phyloP scores from a whole-genome alignment of 2,113 vertebrate species.

The Indicator indicator region DNA sequence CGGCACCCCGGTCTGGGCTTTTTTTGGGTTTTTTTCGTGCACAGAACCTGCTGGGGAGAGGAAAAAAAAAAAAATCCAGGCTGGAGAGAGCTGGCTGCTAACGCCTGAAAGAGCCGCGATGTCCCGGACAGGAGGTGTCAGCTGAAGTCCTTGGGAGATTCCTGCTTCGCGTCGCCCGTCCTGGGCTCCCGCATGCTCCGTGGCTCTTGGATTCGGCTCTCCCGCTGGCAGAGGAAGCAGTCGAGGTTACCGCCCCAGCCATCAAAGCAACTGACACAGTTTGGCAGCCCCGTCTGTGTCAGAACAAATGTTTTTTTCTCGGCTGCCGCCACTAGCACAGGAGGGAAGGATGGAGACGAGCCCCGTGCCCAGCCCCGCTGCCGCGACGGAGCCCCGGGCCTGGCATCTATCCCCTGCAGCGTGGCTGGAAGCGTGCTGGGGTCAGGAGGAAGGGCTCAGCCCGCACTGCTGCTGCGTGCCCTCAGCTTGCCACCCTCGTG shows the following conservation, averaged over 20 bases:
- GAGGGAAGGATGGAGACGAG: background rate
- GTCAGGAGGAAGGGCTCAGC: background rate
- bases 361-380: background rate
- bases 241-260: background rate
- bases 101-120: accelerated
- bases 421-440: background rate
- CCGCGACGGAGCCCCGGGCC: background rate
- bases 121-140: background rate
- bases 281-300: background rate
- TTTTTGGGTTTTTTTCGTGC: background rate
- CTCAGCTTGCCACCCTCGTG: background rate
- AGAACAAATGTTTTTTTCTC: background rate
- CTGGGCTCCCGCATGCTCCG: background rate
- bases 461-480: accelerated
- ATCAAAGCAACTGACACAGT: constrained; percentile 14
- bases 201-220: background rate
- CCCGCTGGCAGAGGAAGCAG: background rate
- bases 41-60: background rate
- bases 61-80: background rate
- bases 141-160: background rate
- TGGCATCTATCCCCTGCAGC: background rate
- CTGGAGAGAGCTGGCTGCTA: background rate
- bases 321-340: background rate
- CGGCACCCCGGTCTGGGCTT: background rate
- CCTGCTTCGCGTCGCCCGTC: background rate